Percentiles rank a stretch among this genome's conserved stretches.
Conservation (phyloP, 2,797 vertebrate genomes). For the Dendrocincla tyrannina region DNA sequence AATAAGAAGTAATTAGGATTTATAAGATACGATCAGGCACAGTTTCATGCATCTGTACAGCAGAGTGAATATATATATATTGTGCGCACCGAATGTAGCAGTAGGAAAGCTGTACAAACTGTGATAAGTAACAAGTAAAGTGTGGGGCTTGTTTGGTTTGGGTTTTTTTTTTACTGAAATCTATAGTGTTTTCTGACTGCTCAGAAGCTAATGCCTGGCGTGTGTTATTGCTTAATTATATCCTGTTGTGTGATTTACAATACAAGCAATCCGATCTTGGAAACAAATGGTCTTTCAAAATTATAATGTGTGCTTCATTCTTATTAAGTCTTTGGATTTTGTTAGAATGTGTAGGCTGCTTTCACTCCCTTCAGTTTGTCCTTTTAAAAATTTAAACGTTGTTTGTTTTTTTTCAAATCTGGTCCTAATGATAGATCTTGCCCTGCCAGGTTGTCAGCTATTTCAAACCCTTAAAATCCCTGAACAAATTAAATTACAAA, state of each 20-base stretch:
- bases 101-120: conserved; percentile 16
- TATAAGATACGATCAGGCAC: neutral
- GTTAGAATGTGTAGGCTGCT: neutral
- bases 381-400: neutral
- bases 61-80: neutral
- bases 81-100: neutral
- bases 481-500: conserved; percentile 7
- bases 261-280: neutral
- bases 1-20: conserved; percentile 20
- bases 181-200: neutral
- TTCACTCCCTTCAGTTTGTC: neutral
- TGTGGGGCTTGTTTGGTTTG: neutral
- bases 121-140: conserved; percentile 29
- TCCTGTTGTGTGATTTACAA: conserved; percentile 39
- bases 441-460: neutral
- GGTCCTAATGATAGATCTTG: neutral
- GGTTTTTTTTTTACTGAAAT: neutral
- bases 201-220: conserved; percentile 3
- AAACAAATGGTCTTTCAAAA: conserved; percentile 26
- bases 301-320: neutral
- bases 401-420: neutral
- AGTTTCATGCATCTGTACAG: neutral
- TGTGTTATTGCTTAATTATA: conserved; percentile 44
- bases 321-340: conserved; percentile 3
- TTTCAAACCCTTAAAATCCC: conserved; percentile 7